phyloP scores from a whole-genome alignment of 2,888 invertebrate species.

The Perizoma flavofasciatum region DNA sequence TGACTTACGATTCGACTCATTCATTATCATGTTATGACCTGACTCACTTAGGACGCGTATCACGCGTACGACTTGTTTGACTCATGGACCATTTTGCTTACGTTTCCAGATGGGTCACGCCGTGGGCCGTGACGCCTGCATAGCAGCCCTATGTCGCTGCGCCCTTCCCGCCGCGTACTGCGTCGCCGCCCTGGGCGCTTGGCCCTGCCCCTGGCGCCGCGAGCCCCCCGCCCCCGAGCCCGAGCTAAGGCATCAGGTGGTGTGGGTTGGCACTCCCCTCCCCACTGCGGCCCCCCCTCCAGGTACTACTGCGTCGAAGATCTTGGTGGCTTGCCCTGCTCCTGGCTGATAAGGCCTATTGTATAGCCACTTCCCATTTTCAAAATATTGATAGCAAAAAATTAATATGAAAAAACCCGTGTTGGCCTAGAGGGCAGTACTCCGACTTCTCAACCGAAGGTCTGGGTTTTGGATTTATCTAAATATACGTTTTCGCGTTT shows the following conservation, averaged over 20 bases:
- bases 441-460: too few relatives aligned
- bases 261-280: constrained; percentile 97
- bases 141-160: constrained; percentile 97
- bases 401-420: too few relatives aligned
- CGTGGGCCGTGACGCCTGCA: constrained; percentile 95
- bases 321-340: not conserved
- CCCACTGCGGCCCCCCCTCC: constrained; percentile 92
- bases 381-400: too few relatives aligned
- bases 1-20: too few relatives aligned
- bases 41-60: too few relatives aligned
- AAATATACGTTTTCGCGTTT: not conserved
- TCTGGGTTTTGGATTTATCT: too few relatives aligned
- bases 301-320: constrained; percentile 61
- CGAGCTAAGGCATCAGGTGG: constrained; percentile 96
- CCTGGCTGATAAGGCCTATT: too few relatives aligned
- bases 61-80: too few relatives aligned
- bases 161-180: constrained; percentile 98
- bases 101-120: constrained; percentile 60
- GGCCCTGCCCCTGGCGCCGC: constrained; percentile 96
- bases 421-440: too few relatives aligned
- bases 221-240: constrained; percentile 90
- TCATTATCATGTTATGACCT: too few relatives aligned
- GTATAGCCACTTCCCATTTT: too few relatives aligned
- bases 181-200: constrained; percentile 92
- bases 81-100: too few relatives aligned